A percentile compares a stretch with the other conserved stretches of the same genome.
phyloP scores from a whole-genome alignment of 2,797 vertebrate species.

The Tragopan temminckii region DNA sequence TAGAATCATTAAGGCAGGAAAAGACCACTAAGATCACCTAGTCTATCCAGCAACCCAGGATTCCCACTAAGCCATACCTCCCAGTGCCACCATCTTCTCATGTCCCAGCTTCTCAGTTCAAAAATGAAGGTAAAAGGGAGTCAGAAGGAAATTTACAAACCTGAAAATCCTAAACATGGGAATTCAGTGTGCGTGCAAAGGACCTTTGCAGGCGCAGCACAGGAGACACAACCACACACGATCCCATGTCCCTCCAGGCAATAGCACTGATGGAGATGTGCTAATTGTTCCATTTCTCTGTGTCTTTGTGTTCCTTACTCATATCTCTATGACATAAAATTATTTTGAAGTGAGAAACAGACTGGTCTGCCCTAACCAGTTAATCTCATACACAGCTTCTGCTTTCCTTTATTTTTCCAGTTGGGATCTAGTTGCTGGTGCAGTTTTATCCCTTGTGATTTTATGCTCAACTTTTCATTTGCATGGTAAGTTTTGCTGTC shows the following conservation, averaged over 20 bases:
- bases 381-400: neutral
- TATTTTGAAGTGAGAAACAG: neutral
- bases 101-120: neutral
- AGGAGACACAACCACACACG: rapidly evolving
- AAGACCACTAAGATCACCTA: no score
- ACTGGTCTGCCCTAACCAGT: neutral
- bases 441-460: neutral
- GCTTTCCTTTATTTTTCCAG: neutral
- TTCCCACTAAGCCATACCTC: no score
- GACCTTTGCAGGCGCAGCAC: rapidly evolving
- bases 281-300: neutral
- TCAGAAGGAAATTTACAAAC: neutral
- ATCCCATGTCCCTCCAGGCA: neutral
- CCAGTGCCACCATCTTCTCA: neutral
- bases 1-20: no score
- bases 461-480: neutral
- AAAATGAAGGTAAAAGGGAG: neutral
- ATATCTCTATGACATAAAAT: neutral
- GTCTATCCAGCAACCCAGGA: no score
- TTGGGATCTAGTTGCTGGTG: neutral
- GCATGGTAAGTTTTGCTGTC: neutral
- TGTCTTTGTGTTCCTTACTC: neutral
- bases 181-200: rapidly evolving
- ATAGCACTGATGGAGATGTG: neutral
- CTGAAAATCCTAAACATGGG: neutral